Conservation (phyloP, 2,797 vertebrate species). For the Morelia viridis region DNA sequence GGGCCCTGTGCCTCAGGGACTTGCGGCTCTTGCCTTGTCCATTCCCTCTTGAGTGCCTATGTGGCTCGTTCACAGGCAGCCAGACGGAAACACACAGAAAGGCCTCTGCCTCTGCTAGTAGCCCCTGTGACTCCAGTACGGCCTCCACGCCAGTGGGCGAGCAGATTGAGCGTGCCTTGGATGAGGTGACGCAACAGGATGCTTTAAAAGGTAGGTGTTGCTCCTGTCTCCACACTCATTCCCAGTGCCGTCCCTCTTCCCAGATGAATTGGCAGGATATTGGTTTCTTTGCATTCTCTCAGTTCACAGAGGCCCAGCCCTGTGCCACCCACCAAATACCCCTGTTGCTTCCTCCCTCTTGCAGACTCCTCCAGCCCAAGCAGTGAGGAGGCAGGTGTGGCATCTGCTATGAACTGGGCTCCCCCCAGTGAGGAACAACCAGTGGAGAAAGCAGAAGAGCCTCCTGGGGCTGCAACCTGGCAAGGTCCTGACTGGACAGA, state of each 20-base stretch:
- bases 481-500: constrained; percentile 52
- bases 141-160: constrained; percentile 68
- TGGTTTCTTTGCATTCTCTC: neutral
- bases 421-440: constrained; percentile 45
- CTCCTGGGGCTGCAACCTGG: constrained; percentile 21
- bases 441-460: constrained; percentile 56
- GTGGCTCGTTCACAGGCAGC: constrained; percentile 72
- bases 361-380: constrained; percentile 63
- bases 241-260: neutral
- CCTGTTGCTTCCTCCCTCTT: constrained; percentile 43
- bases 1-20: neutral
- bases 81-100: constrained; percentile 77
- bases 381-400: constrained; percentile 50
- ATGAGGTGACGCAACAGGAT: constrained; percentile 60
- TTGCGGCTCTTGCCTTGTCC: neutral
- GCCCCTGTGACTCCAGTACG: constrained; percentile 74
- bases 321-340: neutral
- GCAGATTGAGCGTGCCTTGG: constrained; percentile 59
- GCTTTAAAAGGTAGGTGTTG: constrained; percentile 62
- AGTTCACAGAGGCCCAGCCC: neutral
- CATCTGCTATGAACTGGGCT: constrained; percentile 59
- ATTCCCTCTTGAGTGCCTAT: constrained; percentile 49
- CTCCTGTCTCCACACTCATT: neutral
- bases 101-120: constrained; percentile 71
- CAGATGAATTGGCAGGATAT: constrained; percentile 22